Percentiles rank a stretch among this genome's conserved stretches.
Conservation (phyloP, 2,113 vertebrate genomes). For the Nyctibius bracteatus region DNA sequence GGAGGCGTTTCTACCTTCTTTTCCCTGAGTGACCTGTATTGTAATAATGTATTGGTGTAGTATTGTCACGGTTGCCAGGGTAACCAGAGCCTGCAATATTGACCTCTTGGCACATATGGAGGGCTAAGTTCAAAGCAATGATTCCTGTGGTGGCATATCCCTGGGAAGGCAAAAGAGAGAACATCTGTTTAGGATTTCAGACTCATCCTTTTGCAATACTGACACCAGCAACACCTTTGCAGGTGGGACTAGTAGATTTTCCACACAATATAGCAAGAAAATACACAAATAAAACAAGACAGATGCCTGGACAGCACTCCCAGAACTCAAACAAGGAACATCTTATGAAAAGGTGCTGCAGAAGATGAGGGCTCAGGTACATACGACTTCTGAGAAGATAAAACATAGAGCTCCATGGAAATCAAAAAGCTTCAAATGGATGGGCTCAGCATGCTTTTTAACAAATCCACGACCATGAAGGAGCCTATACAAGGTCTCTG, state of each 20-base stretch:
- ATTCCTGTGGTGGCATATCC: neutral
- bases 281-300: accelerated
- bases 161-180: neutral
- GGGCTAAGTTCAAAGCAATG: neutral
- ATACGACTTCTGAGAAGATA: neutral
- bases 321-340: neutral
- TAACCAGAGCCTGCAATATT: neutral
- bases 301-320: neutral
- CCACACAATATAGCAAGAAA: neutral
- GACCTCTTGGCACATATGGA: neutral
- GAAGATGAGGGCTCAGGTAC: neutral
- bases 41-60: neutral
- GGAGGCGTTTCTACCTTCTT: neutral
- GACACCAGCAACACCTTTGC: neutral
- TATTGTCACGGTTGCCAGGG: neutral
- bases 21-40: neutral
- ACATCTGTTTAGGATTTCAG: neutral
- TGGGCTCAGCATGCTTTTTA: neutral
- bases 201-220: neutral
- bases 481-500: neutral
- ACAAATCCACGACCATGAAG: neutral
- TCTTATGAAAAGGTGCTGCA: neutral
- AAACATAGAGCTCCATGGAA: neutral
- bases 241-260: neutral
- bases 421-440: neutral